Conservation (phyloP, 2,113 vertebrate species). For the Cynoglossus semilaevis region DNA sequence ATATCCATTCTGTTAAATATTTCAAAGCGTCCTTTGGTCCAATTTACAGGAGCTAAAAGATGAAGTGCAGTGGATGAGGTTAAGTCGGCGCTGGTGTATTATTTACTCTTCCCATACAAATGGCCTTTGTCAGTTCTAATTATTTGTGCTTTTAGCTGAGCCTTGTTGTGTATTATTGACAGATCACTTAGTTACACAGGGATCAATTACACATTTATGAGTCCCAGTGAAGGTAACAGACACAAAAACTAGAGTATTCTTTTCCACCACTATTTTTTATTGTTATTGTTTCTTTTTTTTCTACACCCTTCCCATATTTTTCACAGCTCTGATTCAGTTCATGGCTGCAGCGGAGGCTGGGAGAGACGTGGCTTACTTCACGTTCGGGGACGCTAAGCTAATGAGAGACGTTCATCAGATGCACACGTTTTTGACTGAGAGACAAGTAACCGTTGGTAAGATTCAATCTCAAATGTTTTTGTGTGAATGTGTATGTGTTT, state of each 20-base stretch:
- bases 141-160: slow-evolving; percentile 28
- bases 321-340: slow-evolving; percentile 91
- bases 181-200: slow-evolving; percentile 35
- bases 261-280: slow-evolving; percentile 3
- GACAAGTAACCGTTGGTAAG: slow-evolving; percentile 87
- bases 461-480: neutral
- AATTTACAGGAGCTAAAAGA: slow-evolving; percentile 56
- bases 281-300: slow-evolving; percentile 3
- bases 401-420: slow-evolving; percentile 90
- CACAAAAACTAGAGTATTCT: no score
- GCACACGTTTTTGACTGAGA: slow-evolving; percentile 85
- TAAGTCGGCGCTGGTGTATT: slow-evolving; percentile 31
- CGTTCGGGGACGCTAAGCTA: slow-evolving; percentile 89
- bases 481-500: slow-evolving; percentile 11
- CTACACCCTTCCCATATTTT: slow-evolving; percentile 4
- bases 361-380: slow-evolving; percentile 94
- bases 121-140: slow-evolving; percentile 36
- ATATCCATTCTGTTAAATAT: slow-evolving; percentile 67
- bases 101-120: slow-evolving; percentile 58
- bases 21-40: slow-evolving; percentile 45
- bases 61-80: slow-evolving; percentile 42
- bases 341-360: slow-evolving; percentile 90
- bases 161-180: slow-evolving; percentile 40
- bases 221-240: slow-evolving; percentile 11
- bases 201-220: slow-evolving; percentile 40